Evolutionary conservation across 2,113 vertebrate species (phyloP).

Genomic region (Rattus norvegicus): GRCr8 NC_086027.1:73420001-73420500

Average conservation of each 20-base stretch:
- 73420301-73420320: neutral
- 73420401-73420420: neutral
- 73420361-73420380: neutral
- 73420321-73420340: slow-evolving; percentile 57
- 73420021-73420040: neutral
- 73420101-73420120: neutral
- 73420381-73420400: neutral
- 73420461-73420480: neutral
- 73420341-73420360: slow-evolving; percentile 12
- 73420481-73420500: neutral
- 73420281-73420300: neutral
- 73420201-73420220: neutral
- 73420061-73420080: slow-evolving; percentile 48
- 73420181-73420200: neutral
- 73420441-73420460: neutral
- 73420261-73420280: slow-evolving; percentile 23
- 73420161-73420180: slow-evolving; percentile 36
- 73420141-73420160: slow-evolving; percentile 50
- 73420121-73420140: neutral
- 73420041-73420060: neutral
- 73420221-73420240: neutral
- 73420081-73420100: slow-evolving; percentile 46
- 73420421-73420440: neutral
- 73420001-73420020: slow-evolving; percentile 29
- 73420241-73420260: neutral